Percentiles rank a stretch among this genome's conserved stretches.
Evolutionary conservation across 2,113 vertebrate species (phyloP).

Genomic region (Acrocephalus kingi): DNA sequence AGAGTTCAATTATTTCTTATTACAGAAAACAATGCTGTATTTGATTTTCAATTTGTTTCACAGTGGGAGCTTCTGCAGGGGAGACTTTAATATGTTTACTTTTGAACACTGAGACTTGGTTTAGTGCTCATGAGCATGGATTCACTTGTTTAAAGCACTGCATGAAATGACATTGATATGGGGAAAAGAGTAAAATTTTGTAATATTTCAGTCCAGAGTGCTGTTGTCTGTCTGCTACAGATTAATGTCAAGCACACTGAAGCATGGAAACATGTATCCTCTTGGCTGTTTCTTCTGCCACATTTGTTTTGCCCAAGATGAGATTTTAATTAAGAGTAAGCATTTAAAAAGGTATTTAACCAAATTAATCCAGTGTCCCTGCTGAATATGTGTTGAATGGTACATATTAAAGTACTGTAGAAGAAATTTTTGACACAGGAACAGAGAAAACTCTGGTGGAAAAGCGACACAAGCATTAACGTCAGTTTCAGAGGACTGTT

Average conservation of each 20-base stretch:
- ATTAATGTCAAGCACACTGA: not conserved
- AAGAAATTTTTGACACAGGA: not conserved
- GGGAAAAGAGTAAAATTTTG: not conserved
- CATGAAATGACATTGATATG: not conserved
- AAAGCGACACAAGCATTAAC: not conserved
- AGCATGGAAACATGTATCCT: not conserved
- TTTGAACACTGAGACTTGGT: constrained; percentile 14
- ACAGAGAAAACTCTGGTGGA: not conserved
- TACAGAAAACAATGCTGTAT: constrained; percentile 2
- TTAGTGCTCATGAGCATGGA: not conserved
- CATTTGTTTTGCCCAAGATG: not conserved
- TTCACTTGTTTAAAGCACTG: constrained; percentile 4
- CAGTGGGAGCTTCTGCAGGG: constrained; percentile 26
- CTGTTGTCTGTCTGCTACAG: not conserved
- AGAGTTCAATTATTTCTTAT: constrained; percentile 5
- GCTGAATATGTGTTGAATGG: not conserved
- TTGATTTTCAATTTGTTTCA: constrained; percentile 61
- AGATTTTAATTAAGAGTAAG: not conserved
- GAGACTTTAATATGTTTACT: constrained; percentile 44
- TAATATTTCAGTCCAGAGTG: not conserved
- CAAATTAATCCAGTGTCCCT: not conserved
- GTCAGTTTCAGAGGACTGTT: not conserved
- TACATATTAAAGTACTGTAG: not conserved
- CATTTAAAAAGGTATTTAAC: not conserved
- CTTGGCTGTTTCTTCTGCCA: not conserved